Conservation (phyloP, 2,888 invertebrate species). For the Crossocerus cetratus region DNA sequence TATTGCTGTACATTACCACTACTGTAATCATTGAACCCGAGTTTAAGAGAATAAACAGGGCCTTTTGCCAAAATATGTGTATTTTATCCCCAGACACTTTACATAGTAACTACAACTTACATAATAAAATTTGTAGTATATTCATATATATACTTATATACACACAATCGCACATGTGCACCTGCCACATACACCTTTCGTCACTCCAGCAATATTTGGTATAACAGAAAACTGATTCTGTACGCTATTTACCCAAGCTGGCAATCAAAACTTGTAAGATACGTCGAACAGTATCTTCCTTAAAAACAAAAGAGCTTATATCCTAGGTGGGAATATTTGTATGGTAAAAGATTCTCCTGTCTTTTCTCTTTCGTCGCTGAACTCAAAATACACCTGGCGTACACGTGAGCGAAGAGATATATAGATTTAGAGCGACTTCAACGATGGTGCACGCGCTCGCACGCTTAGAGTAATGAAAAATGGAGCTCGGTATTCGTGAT, state of each 20-base stretch:
- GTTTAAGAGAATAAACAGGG: slow-evolving; percentile 15
- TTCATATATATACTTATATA: slow-evolving; percentile 61
- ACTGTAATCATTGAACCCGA: background rate
- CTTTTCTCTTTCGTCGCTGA: slow-evolving; percentile 13
- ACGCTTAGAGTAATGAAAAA: slow-evolving; percentile 28
- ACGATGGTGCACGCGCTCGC: slow-evolving; percentile 30
- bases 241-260: slow-evolving; percentile 25
- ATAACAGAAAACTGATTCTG: slow-evolving; percentile 34
- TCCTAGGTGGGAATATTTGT: slow-evolving; percentile 17
- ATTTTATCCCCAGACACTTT: slow-evolving; percentile 73
- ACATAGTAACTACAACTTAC: slow-evolving; percentile 68
- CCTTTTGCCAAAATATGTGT: slow-evolving; percentile 73
- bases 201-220: slow-evolving; percentile 34
- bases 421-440: slow-evolving; percentile 16
- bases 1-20: background rate
- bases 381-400: slow-evolving; percentile 37
- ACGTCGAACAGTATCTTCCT: slow-evolving; percentile 29
- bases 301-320: slow-evolving; percentile 25
- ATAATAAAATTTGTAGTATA: slow-evolving; percentile 67
- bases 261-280: slow-evolving; percentile 26
- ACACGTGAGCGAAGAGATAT: slow-evolving; percentile 1
- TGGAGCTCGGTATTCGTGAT: slow-evolving; percentile 25
- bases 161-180: slow-evolving; percentile 50
- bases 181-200: slow-evolving; percentile 43
- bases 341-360: background rate